Evolutionary conservation across 2,797 vertebrate genomes (phyloP), one percentile per base, ranked within the genome.

Genomic region (Spea hammondii): DNA sequence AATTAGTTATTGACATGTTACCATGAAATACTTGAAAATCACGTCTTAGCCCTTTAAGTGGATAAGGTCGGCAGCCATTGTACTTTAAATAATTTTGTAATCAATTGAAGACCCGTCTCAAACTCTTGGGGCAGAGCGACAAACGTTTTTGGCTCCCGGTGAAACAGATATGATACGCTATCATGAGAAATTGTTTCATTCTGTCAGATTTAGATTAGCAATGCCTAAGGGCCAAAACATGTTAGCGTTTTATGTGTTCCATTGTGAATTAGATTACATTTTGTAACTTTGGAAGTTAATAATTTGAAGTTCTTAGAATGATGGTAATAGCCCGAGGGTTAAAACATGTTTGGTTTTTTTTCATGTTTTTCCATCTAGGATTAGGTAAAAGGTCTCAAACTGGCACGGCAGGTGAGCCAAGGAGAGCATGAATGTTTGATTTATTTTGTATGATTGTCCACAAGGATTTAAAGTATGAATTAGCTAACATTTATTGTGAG

Each of bases 271-370:
- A 74, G 74, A 78, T 32, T 77, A 69, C 75, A 70, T 70, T 77
- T 82, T 78, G 80, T 78, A 82, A 77, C 75, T 77, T 82, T 74
- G 75, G 65, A 82, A 77, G 78, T 74, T 70, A 69, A 82, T 82
- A 82, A 78, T 77, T 77, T 82, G 75, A 82, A 74, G 80, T 74
- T 69, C 70, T 77, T 70, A 78, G 80, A 77, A 57, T 59, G 5
- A 14, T 54, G 55, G 45, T 74, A 55, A 70, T 49, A 60, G 74
- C 80, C 74, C 17, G 65, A 45, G 65, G 80, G 80, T 75, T 77
- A 12, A 60, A 73, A 82, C 79, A 82, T 82, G 80, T 78, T 77
- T 81, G 59, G 32, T 73, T 77, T 73, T 75, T 32, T 32, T 74
- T 77, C 53, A 80, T 74, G 64, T 47, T 78, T 32, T 68, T 67